Base-by-base conservation (phyloP, 2,888 invertebrate genomes). In the Heteromyza rotundicornis region DNA sequence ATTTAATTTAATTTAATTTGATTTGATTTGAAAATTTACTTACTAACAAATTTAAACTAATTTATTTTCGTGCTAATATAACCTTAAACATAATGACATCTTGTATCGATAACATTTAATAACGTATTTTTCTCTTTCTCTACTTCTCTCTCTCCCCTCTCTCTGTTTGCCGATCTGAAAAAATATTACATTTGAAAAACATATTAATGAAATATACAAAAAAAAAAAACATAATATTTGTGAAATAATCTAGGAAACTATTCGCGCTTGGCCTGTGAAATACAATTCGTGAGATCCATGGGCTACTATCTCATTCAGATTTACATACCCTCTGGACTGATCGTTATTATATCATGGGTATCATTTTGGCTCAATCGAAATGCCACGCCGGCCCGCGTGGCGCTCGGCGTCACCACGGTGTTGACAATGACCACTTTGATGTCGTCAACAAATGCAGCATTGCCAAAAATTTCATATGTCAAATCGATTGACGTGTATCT, bases 281-380 rank as follows among this genome's bases (percentile, higher is more conserved):
- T 96, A 85, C 95, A 96, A 86, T 96, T 97, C 86, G 95, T 95
- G 77, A 91, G 97, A 75, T 96, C 96, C 82, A 96, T 97, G 95
- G 97, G 97, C 82, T 97, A 97, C 89, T 97, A 97, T 88, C 89
- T 96, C 82, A 97, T 97, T 86, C 96, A 96, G 88, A 96, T 96
- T 86, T 96, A 96, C 88, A 95, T 96, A 87, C 96, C 96, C 82
- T 96, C 96, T 85, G 94, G 95, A 84, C 89, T 96, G 85, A 96
- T 96, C 86, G 96, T 96, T 84, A 95, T 96, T 85, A 96, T 96
- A 87, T 95, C 95, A 80, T 96, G 96, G 96, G 95, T 96, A 84
- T 94, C 94, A 82, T 96, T 96, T 87, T 96, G 95, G 96, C 88
- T 96, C 84, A 95, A 96, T 86, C 90, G 95, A 81, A 95, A 95